phyloP scores from a whole-genome alignment of 2,113 vertebrate genomes.

The Onychostoma macrolepis region DNA sequence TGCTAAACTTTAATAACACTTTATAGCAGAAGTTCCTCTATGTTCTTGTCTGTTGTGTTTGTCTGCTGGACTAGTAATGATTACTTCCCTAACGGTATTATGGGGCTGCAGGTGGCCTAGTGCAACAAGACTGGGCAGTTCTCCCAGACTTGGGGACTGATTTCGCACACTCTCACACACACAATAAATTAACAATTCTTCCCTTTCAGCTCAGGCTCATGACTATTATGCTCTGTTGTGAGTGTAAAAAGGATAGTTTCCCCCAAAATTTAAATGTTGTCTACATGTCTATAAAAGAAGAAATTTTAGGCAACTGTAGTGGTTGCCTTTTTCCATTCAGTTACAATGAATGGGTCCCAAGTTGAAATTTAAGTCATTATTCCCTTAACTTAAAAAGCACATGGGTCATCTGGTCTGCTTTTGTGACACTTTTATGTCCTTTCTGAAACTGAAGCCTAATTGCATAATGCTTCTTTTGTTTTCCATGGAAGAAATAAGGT shows the following conservation, averaged over 20 bases:
- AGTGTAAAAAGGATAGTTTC: not conserved
- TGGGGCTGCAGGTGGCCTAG: slow-evolving; percentile 37
- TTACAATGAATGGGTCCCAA: not conserved
- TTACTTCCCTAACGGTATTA: slow-evolving; percentile 19
- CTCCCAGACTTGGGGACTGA: slow-evolving; percentile 27
- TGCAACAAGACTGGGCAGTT: slow-evolving; percentile 33
- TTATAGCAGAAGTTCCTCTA: not conserved
- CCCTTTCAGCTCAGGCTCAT: not conserved
- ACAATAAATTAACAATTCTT: slow-evolving; percentile 22
- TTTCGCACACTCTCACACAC: slow-evolving; percentile 10
- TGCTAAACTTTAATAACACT: not conserved
- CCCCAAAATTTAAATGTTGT: not conserved
- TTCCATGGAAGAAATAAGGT: not conserved
- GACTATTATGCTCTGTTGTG: slow-evolving; percentile 13
- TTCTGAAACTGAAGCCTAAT: not conserved
- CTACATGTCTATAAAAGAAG: not conserved
- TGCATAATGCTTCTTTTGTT: slow-evolving; percentile 2
- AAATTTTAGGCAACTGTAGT: not conserved
- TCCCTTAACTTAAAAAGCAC: not conserved
- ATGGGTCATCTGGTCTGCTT: not conserved
- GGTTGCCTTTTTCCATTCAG: not conserved
- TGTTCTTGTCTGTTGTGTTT: not conserved
- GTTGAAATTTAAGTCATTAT: not conserved
- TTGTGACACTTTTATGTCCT: slow-evolving; percentile 1
- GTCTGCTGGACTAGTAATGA: slow-evolving; percentile 14